Evolutionary conservation across 2,113 vertebrate species (phyloP), one percentile per base, ranked within the genome.

Genomic region (Sula dactylatra): DNA sequence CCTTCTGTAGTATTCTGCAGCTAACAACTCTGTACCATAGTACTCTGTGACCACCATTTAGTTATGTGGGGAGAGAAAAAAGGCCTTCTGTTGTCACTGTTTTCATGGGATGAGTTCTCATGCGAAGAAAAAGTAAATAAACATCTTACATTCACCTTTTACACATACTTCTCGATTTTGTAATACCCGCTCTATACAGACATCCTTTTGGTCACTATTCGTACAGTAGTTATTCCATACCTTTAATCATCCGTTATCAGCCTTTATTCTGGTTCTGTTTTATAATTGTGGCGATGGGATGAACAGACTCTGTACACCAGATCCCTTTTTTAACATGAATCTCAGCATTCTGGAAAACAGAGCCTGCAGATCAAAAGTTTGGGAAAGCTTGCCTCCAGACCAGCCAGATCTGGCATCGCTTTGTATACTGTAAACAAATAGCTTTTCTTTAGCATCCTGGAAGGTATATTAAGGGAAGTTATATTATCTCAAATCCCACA

Each of bases 351-450:
- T 82, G 91, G 88, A 92, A 96, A 90, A 25, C 86, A 95, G 64
- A 84, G 29, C 34, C n/a, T 70, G 52, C n/a, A 94, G 91, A 97
- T 94, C 70, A 96, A 92, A 95, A 91, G 82, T 86, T 18, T 79
- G 54, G 47, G 71, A 86, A 94, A 93, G 45, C 93, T 92, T 94
- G n/a, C 20, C 26, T 93, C 78, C 86, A 91, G 86, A 96, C 54
- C 67, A 90, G 55, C 10, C 36, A 87, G 74, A 90, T 47, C 82
- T 91, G 70, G 72, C 50, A 87, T 67, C 0, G 0, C 27, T 92
- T 42, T 38, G 54, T 70, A 38, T 55, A 50, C 54, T 10, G 0
- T 73, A 95, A 90, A 96, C 69, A 96, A 82, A 81, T 45, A 88
- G 10, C 11, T 80, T 86, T 62, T 56, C 65, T 92, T 87, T 38